These are phyloP conservation scores for Mythimna loreyi DNA, from an alignment of 2,888 invertebrate species.

Conservation along the genomic window DNA sequence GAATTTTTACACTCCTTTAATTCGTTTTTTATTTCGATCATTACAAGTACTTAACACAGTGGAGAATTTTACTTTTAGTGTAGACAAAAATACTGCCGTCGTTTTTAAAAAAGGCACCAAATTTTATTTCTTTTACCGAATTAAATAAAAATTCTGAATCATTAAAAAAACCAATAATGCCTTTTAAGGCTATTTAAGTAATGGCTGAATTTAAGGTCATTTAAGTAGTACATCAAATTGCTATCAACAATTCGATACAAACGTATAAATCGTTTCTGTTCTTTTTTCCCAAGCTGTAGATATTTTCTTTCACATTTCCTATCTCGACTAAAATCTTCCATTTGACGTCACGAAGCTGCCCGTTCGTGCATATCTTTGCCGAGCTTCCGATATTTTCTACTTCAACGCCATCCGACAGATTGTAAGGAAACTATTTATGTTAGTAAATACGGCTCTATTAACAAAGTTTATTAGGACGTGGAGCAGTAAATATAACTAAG, in stretches of 20 bases:
- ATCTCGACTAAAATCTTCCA: slow-evolving; percentile 20
- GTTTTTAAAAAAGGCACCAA: no score
- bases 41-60: slow-evolving; percentile 1
- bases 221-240: no score
- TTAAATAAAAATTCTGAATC: no score
- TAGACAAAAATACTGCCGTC: background rate
- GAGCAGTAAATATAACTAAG: slow-evolving; percentile 55
- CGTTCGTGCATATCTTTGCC: slow-evolving; percentile 62
- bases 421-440: slow-evolving; percentile 60
- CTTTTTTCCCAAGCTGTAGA: background rate
- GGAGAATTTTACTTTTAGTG: background rate
- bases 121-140: no score
- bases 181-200: no score
- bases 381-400: slow-evolving; percentile 58
- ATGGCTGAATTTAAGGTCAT: no score
- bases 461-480: slow-evolving; percentile 62
- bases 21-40: background rate
- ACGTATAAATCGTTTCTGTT: no score
- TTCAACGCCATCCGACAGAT: slow-evolving; percentile 48
- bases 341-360: slow-evolving; percentile 55
- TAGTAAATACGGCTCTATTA: slow-evolving; percentile 64
- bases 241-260: no score
- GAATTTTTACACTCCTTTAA: background rate
- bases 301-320: slow-evolving; percentile 8
- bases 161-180: no score